A percentile compares a stretch with the other conserved stretches of the same genome.
phyloP scores from a whole-genome alignment of 2,888 invertebrate species.

The Archaeoteleia sp. region DNA sequence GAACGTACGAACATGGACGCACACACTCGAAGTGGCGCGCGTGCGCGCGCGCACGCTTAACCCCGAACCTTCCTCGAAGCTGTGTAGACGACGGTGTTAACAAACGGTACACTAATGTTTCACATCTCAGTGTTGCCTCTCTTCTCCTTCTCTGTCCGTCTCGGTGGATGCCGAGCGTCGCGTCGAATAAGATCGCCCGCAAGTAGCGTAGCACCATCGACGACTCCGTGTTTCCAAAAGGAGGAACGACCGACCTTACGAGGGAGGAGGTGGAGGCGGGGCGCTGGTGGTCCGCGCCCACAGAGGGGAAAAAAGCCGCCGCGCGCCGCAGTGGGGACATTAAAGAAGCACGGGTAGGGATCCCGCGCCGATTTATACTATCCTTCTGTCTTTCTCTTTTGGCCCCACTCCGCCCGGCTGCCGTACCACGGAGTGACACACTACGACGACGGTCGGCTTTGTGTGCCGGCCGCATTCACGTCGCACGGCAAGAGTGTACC shows the following conservation, averaged over 20 bases:
- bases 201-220: conserved; percentile 63
- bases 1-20: conserved; percentile 33
- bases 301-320: conserved; percentile 76
- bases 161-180: conserved; percentile 56
- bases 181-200: conserved; percentile 67
- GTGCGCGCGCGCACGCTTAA: conserved; percentile 49
- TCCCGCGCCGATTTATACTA: conserved; percentile 61
- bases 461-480: too few species aligned
- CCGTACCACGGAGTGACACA: too few species aligned
- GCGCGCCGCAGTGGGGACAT: conserved; percentile 57
- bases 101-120: conserved; percentile 74
- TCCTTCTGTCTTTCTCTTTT: conserved; percentile 52
- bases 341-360: conserved; percentile 68
- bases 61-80: conserved; percentile 59
- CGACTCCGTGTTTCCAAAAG: conserved; percentile 53
- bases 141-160: conserved; percentile 55
- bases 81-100: conserved; percentile 73
- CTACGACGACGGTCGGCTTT: too few species aligned
- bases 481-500: conserved; percentile 18
- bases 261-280: conserved; percentile 72
- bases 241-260: conserved; percentile 68
- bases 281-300: conserved; percentile 76
- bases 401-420: conserved; percentile 33
- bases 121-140: conserved; percentile 70
- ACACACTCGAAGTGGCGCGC: conserved; percentile 42